These are phyloP conservation scores for Hydrotaea cyrtoneurina DNA, from an alignment of 2,888 invertebrate genomes.

Conservation along the genomic window DNA sequence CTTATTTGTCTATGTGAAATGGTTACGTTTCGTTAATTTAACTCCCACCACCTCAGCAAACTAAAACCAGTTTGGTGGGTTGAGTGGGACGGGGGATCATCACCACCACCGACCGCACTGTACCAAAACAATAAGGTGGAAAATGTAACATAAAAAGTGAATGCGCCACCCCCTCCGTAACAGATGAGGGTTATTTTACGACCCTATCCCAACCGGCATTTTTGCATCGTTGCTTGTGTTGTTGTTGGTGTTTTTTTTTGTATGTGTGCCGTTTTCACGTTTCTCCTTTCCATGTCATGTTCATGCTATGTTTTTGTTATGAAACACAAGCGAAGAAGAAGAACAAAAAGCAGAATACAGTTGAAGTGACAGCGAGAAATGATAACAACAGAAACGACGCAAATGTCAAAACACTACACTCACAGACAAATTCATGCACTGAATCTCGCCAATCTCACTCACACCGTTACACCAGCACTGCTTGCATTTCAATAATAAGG, in stretches of 20 bases:
- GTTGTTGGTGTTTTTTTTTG: conserved; percentile 21
- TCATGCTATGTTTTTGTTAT: conserved; percentile 41
- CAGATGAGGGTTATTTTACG: conserved; percentile 51
- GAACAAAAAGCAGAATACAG: conserved; percentile 3
- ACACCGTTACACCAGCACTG: neutral
- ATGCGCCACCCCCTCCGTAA: neutral
- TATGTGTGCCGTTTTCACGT: conserved; percentile 23
- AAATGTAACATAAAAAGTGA: conserved; percentile 21
- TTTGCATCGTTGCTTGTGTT: conserved; percentile 49
- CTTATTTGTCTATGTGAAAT: neutral
- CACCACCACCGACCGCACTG: no score
- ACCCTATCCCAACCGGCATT: conserved; percentile 78
- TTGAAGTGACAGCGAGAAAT: neutral
- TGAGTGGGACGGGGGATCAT: neutral
- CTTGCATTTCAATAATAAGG: neutral
- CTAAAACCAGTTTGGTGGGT: neutral
- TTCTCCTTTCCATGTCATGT: conserved; percentile 26
- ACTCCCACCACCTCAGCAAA: neutral
- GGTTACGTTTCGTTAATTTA: neutral
- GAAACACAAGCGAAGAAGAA: conserved; percentile 41
- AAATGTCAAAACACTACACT: conserved; percentile 33
- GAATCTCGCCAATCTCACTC: no score
- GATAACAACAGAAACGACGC: conserved; percentile 36
- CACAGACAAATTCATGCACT: neutral
- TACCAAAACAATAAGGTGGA: conserved; percentile 32